phyloP scores from a whole-genome alignment of 35 echinoderm and acorn worm species.

The Holothuria glaberrima region DNA sequence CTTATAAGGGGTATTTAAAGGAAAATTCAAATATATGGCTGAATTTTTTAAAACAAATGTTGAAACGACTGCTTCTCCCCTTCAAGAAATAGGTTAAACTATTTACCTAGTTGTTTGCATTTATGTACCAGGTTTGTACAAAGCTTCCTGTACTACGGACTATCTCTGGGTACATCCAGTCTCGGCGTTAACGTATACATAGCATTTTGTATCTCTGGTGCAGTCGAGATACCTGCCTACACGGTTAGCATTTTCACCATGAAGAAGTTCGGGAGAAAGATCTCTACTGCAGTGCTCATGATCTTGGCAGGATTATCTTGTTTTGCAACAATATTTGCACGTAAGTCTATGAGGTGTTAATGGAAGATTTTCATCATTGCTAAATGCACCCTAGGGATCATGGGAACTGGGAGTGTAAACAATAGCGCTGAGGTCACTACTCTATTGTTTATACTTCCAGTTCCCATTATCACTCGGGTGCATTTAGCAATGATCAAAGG shows the following conservation, averaged over 20 bases:
- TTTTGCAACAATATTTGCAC: conserved; percentile 21
- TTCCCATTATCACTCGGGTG: background rate
- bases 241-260: conserved; percentile 32
- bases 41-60: no score
- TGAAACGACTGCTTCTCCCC: no score
- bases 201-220: conserved; percentile 40
- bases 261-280: conserved; percentile 27
- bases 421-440: no score
- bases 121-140: conserved; percentile 54
- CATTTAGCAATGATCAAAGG: background rate
- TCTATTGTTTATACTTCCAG: no score
- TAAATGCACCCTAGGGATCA: no score
- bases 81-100: no score
- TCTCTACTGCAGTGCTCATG: background rate
- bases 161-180: conserved; percentile 52
- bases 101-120: no score
- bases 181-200: conserved; percentile 52
- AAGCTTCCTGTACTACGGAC: conserved; percentile 55
- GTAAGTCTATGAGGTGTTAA: background rate
- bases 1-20: no score
- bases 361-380: no score
- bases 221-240: conserved; percentile 61
- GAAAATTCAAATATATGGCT: no score
- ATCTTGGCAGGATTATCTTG: conserved; percentile 20
- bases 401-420: no score